Evolutionary conservation across 35 echinoderm and acorn worm species (phyloP).

Genomic region (Heliocidaris tuberculata): DNA sequence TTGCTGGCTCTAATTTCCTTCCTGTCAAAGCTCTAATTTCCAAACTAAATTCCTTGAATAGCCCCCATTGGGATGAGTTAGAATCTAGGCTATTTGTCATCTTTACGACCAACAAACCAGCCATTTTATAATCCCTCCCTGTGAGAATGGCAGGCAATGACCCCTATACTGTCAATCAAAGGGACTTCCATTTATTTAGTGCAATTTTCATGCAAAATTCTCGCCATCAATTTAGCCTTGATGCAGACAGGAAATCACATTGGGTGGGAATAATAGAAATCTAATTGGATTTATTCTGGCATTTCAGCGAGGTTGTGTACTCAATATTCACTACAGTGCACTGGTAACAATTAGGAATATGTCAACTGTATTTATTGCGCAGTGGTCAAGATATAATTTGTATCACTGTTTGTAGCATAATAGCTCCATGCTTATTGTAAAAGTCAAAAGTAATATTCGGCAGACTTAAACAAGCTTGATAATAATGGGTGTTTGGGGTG

Average conservation of each 20-base stretch:
- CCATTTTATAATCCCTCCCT: slow-evolving; percentile 5
- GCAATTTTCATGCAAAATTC: not conserved
- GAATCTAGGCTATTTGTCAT: not conserved
- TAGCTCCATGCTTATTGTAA: not conserved
- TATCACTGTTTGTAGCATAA: not conserved
- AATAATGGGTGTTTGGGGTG: not conserved
- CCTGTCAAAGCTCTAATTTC: not conserved
- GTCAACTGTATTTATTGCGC: not conserved
- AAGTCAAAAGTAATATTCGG: not conserved
- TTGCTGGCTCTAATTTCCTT: not conserved
- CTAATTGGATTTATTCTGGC: slow-evolving; percentile 17
- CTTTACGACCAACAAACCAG: not conserved
- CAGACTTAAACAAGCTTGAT: not conserved
- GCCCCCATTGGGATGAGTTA: not conserved
- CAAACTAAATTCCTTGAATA: not conserved
- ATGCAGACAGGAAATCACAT: not conserved
- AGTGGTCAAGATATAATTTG: not conserved
- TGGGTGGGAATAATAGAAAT: not conserved
- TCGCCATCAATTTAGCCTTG: not conserved
- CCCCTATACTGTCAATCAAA: not conserved
- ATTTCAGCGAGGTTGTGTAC: not conserved
- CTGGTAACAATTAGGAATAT: not conserved
- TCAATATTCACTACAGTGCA: not conserved
- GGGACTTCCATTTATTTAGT: not conserved
- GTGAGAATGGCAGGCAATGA: not conserved